A percentile compares a stretch with the other conserved stretches of the same genome.
phyloP scores from a whole-genome alignment of 2,888 invertebrate genomes.

The Chromoteleia sp. region DNA sequence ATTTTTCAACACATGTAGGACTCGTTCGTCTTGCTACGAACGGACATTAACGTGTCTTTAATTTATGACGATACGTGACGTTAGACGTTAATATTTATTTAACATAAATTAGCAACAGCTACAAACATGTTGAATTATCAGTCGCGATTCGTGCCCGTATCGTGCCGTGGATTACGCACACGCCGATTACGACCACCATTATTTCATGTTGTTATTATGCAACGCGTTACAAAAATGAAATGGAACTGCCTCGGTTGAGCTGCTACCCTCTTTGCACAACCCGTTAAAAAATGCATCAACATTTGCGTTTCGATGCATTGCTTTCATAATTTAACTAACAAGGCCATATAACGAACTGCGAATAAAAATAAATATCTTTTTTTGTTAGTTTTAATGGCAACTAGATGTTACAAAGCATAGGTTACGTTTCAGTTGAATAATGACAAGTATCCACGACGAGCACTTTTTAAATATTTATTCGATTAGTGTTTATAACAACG shows the following conservation, averaged over 20 bases:
- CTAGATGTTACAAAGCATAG: constrained; percentile 19
- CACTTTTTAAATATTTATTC: constrained; percentile 12
- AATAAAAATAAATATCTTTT: constrained; percentile 54
- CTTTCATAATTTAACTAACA: constrained; percentile 69
- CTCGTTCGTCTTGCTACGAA: constrained; percentile 62
- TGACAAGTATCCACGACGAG: constrained; percentile 7
- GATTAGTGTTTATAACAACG: constrained; percentile 10
- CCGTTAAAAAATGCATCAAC: constrained; percentile 70
- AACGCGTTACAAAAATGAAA: constrained; percentile 72
- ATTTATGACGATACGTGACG: constrained; percentile 71
- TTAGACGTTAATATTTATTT: constrained; percentile 73
- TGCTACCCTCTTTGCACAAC: constrained; percentile 56
- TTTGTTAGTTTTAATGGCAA: constrained; percentile 41
- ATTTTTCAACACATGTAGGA: constrained; percentile 60
- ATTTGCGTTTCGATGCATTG: constrained; percentile 71
- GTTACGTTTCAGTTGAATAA: constrained; percentile 26
- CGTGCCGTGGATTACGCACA: constrained; percentile 47
- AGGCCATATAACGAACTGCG: constrained; percentile 51
- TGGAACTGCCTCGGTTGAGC: constrained; percentile 64
- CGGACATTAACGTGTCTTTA: constrained; percentile 63
- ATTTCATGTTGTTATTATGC: constrained; percentile 73
- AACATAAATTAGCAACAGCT: constrained; percentile 74
- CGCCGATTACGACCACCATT: constrained; percentile 58
- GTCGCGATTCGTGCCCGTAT: constrained; percentile 49
- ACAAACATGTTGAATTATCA: constrained; percentile 67